Conservation (phyloP, 2,113 vertebrate species). For the Campylorhamphus procurvoides region DNA sequence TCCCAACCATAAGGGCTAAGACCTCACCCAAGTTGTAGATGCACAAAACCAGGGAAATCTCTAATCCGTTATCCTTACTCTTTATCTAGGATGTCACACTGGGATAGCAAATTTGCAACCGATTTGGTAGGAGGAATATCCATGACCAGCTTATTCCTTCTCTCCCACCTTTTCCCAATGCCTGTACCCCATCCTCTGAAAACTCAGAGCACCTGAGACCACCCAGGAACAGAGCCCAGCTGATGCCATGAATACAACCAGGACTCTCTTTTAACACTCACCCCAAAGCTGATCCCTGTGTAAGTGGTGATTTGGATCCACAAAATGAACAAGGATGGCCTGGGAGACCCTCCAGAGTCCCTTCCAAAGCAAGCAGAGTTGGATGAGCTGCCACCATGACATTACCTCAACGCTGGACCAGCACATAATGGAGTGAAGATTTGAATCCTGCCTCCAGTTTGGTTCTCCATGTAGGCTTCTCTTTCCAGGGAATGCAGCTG, state of each 20-base stretch:
- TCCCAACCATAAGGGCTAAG: not conserved
- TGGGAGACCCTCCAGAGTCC: not conserved
- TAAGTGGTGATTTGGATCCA: not conserved
- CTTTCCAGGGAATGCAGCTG: not conserved
- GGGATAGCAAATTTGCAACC: not conserved
- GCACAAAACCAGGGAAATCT: not conserved
- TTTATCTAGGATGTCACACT: not conserved
- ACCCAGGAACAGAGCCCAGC: not conserved
- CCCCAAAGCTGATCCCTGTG: not conserved
- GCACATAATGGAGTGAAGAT: not conserved
- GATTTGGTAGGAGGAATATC: not conserved
- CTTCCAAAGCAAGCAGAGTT: not conserved
- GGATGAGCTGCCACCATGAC: not conserved
- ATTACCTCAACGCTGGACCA: accelerated
- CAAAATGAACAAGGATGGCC: not conserved
- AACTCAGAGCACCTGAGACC: not conserved
- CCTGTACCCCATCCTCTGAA: not conserved
- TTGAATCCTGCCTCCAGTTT: not conserved
- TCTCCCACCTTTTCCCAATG: not conserved
- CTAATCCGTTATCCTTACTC: not conserved
- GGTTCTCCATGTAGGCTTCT: not conserved
- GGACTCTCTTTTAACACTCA: not conserved
- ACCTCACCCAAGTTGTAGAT: not conserved
- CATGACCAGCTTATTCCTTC: not conserved
- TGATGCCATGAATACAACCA: not conserved